Conservation (phyloP, 2,797 vertebrate genomes). For the Lacerta bilineata region DNA sequence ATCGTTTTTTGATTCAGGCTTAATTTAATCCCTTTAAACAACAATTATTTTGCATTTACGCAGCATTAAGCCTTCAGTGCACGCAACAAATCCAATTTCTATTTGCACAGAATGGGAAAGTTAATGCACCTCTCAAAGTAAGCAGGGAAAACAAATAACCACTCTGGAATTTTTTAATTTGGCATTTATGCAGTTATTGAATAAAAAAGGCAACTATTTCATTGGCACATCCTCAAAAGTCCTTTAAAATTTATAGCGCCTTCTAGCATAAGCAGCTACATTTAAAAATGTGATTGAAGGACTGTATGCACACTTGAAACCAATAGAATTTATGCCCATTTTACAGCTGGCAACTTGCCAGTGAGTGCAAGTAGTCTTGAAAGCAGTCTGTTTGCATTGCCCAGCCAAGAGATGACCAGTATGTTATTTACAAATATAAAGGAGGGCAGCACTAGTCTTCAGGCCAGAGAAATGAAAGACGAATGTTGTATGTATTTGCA, state of each 20-base stretch:
- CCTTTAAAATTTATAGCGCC: conserved; percentile 9
- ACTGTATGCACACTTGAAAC: background rate
- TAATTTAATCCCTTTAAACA: conserved; percentile 85
- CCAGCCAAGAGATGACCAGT: background rate
- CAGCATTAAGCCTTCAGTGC: conserved; percentile 77
- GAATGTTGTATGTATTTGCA: background rate
- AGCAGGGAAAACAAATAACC: conserved; percentile 53
- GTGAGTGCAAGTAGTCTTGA: background rate
- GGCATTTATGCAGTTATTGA: conserved; percentile 50
- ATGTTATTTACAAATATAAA: background rate
- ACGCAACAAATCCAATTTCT: conserved; percentile 69
- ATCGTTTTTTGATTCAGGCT: conserved; percentile 83
- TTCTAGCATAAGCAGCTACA: background rate
- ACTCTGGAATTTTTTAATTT: conserved; percentile 56
- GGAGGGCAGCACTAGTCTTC: background rate
- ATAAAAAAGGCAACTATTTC: conserved; percentile 60
- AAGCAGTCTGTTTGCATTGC: background rate
- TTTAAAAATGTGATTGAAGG: conserved; percentile 1
- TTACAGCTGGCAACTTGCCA: background rate
- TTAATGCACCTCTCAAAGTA: conserved; percentile 63
- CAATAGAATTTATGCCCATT: conserved; percentile 13
- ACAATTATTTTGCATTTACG: conserved; percentile 81
- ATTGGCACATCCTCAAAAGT: conserved; percentile 39
- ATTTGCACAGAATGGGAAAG: conserved; percentile 66
- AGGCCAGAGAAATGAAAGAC: background rate